These are phyloP conservation scores for Ectemnius lituratus DNA, from an alignment of 2,888 invertebrate species.

Conservation along the genomic window DNA sequence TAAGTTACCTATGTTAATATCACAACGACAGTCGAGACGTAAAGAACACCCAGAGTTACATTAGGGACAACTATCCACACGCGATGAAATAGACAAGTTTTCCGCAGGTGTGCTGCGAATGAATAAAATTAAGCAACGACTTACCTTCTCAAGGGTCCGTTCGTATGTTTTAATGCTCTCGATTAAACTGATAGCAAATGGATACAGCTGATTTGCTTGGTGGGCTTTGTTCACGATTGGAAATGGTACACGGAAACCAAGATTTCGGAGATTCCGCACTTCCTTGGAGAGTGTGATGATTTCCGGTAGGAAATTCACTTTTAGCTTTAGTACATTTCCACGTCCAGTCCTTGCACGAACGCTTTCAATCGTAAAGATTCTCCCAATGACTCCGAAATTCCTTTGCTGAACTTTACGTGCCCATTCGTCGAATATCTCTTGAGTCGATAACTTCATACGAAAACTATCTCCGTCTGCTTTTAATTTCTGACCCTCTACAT, in stretches of 20 bases:
- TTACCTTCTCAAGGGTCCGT: slow-evolving; percentile 96
- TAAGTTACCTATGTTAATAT: slow-evolving; percentile 28
- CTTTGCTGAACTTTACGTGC: slow-evolving; percentile 95
- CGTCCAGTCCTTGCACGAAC: slow-evolving; percentile 88
- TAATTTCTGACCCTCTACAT: slow-evolving; percentile 98
- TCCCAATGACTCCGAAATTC: slow-evolving; percentile 94
- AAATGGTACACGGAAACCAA: slow-evolving; percentile 97
- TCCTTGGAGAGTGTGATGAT: slow-evolving; percentile 99
- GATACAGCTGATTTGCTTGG: slow-evolving; percentile 98
- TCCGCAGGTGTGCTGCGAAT: too few species aligned
- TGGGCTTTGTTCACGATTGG: slow-evolving; percentile 99
- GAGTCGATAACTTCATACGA: slow-evolving; percentile 95
- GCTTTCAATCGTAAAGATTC: slow-evolving; percentile 95
- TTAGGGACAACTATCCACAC: too few species aligned
- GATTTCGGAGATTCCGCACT: slow-evolving; percentile 96
- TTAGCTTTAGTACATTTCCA: slow-evolving; percentile 90
- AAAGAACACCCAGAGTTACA: slow-evolving; percentile 30
- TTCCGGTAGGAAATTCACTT: slow-evolving; percentile 97
- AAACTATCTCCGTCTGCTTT: slow-evolving; percentile 99
- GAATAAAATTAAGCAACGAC: background rate
- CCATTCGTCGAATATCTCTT: slow-evolving; percentile 99
- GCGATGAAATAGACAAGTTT: background rate
- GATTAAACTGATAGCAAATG: slow-evolving; percentile 98
- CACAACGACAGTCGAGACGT: slow-evolving; percentile 30
- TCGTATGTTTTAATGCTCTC: slow-evolving; percentile 98